phyloP scores from a whole-genome alignment of 2,113 vertebrate genomes.

The Coturnix japonica region DNA sequence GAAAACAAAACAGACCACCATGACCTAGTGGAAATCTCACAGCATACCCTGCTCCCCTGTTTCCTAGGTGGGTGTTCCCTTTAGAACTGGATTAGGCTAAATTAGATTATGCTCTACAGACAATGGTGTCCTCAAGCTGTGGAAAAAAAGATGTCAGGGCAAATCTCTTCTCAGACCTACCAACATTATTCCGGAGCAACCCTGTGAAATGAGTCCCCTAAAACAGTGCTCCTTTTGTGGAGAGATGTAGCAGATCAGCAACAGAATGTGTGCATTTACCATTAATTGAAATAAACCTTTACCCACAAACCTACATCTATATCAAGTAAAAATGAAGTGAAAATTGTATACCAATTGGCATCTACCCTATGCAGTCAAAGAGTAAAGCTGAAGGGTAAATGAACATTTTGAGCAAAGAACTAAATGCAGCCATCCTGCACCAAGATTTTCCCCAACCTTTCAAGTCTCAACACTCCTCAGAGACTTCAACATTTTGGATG shows the following conservation, averaged over 20 bases:
- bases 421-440: neutral
- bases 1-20: conserved; percentile 35
- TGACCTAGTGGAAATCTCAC: conserved; percentile 21
- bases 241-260: neutral
- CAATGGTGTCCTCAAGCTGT: neutral
- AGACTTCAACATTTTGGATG: neutral
- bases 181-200: neutral
- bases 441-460: neutral
- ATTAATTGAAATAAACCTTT: neutral
- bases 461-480: neutral
- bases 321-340: neutral
- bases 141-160: conserved; percentile 34
- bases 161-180: conserved; percentile 35
- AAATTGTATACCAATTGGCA: neutral
- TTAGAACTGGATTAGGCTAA: conserved; percentile 52
- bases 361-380: neutral
- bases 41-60: neutral
- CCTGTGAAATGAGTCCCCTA: neutral
- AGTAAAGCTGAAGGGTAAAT: neutral
- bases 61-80: conserved; percentile 34
- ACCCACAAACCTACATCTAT: neutral
- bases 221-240: neutral
- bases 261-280: neutral
- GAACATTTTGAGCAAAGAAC: neutral
- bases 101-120: conserved; percentile 48